Percentiles rank a stretch among this genome's conserved stretches.
Conservation (phyloP, 1,140 invertebrate species). For the Ips typographus region DNA sequence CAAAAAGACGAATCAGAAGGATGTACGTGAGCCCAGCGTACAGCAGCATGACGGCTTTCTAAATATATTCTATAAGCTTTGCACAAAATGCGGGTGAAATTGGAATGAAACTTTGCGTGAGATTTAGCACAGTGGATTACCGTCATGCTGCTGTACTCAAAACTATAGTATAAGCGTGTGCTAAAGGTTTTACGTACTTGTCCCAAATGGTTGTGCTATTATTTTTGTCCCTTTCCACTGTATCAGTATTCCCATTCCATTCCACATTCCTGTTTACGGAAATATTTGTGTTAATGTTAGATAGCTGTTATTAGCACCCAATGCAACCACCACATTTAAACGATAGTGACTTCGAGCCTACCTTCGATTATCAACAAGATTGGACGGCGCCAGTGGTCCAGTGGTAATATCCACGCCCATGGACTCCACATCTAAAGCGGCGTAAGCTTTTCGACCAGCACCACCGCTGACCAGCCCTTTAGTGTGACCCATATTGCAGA, state of each 20-base stretch:
- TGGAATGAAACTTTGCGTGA: constrained; percentile 7
- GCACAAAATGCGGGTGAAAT: background rate
- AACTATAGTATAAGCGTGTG: background rate
- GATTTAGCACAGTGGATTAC: constrained; percentile 20
- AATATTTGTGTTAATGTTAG: background rate
- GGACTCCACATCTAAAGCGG: constrained; percentile 65
- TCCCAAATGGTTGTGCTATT: constrained; percentile 45
- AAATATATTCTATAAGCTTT: constrained; percentile 5
- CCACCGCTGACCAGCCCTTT: constrained; percentile 44
- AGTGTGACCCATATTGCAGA: constrained; percentile 54
- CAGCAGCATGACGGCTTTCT: constrained; percentile 34
- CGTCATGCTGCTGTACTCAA: constrained; percentile 35
- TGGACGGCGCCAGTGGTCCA: constrained; percentile 57
- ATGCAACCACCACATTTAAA: too few relatives aligned
- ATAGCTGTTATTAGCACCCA: too few relatives aligned
- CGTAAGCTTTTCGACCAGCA: constrained; percentile 62
- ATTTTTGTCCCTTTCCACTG: constrained; percentile 42
- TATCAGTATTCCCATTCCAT: constrained; percentile 47
- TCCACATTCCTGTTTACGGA: constrained; percentile 46
- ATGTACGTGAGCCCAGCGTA: background rate
- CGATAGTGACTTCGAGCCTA: constrained; percentile 1
- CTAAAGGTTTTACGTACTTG: constrained; percentile 43
- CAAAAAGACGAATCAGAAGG: constrained; percentile 32
- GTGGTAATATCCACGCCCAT: constrained; percentile 72
- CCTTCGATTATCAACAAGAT: constrained; percentile 56